Evolutionary conservation across 2,113 vertebrate species (phyloP), one percentile per base, ranked within the genome.

Genomic region (Brachyhypopomus occidentalis): DNA sequence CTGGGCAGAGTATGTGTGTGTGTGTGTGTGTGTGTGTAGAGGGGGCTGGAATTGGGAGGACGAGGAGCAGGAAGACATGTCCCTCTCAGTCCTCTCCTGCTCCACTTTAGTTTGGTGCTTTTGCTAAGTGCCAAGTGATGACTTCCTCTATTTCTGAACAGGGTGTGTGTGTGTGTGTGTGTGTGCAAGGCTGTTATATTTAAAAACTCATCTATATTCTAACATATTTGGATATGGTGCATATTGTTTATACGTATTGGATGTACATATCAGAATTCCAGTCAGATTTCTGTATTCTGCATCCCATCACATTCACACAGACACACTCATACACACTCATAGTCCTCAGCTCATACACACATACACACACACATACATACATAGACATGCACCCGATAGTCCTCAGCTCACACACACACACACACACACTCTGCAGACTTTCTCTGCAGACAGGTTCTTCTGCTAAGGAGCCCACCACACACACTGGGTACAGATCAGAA

Each of bases 181-280:
- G 0, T 25, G 55, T 52, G 9, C 2, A 52, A 77, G 48, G 69
- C 79, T 73, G 83, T 62, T 83, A 55, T 84, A 79, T 48, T 83
- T 84, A 72, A 85, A 84, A 82, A 38, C 52, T 89, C 87, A 89
- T 89, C 76, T 88, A 83, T 88, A 90, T 90, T 89, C 80, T 80
- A 80, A 80, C 64, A 89, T 86, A 58, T 82, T 80, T 77, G 84
- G 63, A 77, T 85, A 69, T 59, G 80, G 77, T 71, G 74, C 67
- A 0, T 52, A 59, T 82, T 62, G 55, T 19, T 36, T 67, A 3
- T 81, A 86, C 80, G 12, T 11, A 52, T 52, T 83, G 79, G 81
- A 81, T 81, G 87, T 90, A 91, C 85, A 91, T 86, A 88, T 90
- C 90, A 90, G 73, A 90, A 89, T 87, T 80, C 72, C 79, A 87